These are phyloP conservation scores for Podarcis cretensis DNA, from an alignment of 2,113 vertebrate species.

Conservation along the genomic window DNA sequence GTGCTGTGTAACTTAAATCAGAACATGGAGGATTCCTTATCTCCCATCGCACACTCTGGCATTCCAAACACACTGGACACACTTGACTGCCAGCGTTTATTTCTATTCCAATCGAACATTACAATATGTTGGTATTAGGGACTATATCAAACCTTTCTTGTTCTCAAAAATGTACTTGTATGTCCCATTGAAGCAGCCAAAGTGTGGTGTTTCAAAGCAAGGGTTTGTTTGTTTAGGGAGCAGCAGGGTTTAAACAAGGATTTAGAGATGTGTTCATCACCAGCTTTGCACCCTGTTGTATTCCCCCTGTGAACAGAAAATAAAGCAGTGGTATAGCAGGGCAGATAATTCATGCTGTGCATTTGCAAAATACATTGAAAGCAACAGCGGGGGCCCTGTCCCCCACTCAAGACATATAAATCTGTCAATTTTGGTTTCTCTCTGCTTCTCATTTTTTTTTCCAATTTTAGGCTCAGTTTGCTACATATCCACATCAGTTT, in stretches of 20 bases:
- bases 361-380: not conserved
- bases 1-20: constrained; percentile 26
- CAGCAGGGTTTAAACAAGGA: not conserved
- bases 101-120: not conserved
- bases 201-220: not conserved
- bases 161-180: not conserved
- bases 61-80: constrained; percentile 31
- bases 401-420: not conserved
- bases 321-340: not conserved
- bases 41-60: not conserved
- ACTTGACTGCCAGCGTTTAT: not conserved
- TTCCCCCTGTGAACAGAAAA: not conserved
- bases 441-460: too few species aligned
- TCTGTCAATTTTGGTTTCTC: too few species aligned
- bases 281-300: not conserved
- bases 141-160: not conserved
- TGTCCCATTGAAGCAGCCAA: not conserved
- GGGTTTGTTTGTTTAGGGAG: not conserved
- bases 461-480: too few species aligned
- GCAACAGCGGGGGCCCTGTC: too few species aligned
- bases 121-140: not conserved
- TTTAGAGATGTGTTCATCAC: not conserved
- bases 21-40: constrained; percentile 51
- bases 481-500: too few species aligned
- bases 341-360: not conserved